Conservation (phyloP, 2,888 invertebrate genomes). For the Drosophila robusta region DNA sequence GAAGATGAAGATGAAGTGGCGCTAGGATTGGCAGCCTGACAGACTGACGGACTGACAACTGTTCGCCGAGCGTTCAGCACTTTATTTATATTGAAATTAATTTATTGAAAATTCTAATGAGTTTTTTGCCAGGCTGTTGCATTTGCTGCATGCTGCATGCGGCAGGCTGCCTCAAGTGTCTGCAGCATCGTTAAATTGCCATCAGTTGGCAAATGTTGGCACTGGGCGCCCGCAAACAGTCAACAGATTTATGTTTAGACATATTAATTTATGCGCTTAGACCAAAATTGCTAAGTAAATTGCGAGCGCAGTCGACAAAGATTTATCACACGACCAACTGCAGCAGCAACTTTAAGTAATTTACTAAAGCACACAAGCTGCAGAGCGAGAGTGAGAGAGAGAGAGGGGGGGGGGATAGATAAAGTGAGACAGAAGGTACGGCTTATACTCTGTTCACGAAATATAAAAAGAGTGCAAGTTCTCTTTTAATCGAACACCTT, state of each 20-base stretch:
- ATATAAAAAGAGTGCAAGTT: neutral
- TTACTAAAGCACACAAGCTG: constrained; percentile 52
- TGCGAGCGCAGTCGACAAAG: constrained; percentile 42
- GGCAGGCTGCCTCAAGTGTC: constrained; percentile 2
- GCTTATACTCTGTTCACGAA: neutral
- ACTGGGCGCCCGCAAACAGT: constrained; percentile 33
- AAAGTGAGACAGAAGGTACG: neutral
- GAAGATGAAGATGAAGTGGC: constrained; percentile 72
- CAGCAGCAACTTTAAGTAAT: constrained; percentile 63
- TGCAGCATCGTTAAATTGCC: constrained; percentile 31
- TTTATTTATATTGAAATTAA: constrained; percentile 76
- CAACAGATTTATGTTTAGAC: constrained; percentile 69
- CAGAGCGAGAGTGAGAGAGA: neutral
- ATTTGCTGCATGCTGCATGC: constrained; percentile 6
- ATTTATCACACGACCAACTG: constrained; percentile 60
- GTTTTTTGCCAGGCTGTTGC: constrained; percentile 44
- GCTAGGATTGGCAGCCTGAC: constrained; percentile 18
- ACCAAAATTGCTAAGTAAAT: constrained; percentile 67
- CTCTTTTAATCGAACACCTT: too few species aligned
- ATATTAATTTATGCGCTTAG: constrained; percentile 71
- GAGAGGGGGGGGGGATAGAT: neutral
- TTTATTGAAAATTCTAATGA: constrained; percentile 79
- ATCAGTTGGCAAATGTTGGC: constrained; percentile 49
- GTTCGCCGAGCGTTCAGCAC: constrained; percentile 22
- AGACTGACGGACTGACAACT: constrained; percentile 43